Conservation (phyloP, 2,113 vertebrate genomes). For the Engraulis encrasicolus region DNA sequence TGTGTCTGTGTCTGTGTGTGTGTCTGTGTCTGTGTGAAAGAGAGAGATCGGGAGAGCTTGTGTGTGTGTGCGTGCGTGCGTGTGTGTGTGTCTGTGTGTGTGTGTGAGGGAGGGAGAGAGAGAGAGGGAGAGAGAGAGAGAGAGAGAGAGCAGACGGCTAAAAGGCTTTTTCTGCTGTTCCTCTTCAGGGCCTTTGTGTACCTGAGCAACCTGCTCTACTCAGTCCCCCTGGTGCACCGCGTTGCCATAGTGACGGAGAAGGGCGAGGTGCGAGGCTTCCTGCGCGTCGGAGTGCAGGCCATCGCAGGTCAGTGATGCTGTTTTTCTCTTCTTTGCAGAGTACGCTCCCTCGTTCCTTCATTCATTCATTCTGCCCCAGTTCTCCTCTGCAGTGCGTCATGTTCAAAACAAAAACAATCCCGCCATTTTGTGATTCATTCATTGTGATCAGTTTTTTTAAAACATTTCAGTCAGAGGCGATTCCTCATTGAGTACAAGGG, state of each 20-base stretch:
- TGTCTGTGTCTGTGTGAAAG: too few relatives aligned
- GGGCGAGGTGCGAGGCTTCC: conserved; percentile 92
- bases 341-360: too few relatives aligned
- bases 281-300: conserved; percentile 95
- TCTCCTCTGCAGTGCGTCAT: too few relatives aligned
- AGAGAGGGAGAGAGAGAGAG: too few relatives aligned
- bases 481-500: too few relatives aligned
- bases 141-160: background rate
- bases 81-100: background rate
- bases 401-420: too few relatives aligned
- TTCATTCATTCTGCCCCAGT: too few relatives aligned
- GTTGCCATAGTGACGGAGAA: conserved; percentile 97
- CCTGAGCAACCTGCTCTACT: conserved; percentile 97
- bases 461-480: too few relatives aligned
- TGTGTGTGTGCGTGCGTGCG: conserved; percentile 10
- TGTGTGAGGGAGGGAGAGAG: too few relatives aligned
- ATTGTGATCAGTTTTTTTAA: too few relatives aligned
- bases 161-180: conserved; percentile 20
- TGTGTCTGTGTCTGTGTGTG: background rate
- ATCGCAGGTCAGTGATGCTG: conserved; percentile 85
- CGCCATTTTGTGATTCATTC: too few relatives aligned
- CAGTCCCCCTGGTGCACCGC: conserved; percentile 93
- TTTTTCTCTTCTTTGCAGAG: background rate
- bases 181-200: conserved; percentile 89
- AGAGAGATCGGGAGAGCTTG: too few relatives aligned